Base-by-base conservation (phyloP, 1,140 invertebrate genomes). In the Leptinotarsa undecemlineata region DNA sequence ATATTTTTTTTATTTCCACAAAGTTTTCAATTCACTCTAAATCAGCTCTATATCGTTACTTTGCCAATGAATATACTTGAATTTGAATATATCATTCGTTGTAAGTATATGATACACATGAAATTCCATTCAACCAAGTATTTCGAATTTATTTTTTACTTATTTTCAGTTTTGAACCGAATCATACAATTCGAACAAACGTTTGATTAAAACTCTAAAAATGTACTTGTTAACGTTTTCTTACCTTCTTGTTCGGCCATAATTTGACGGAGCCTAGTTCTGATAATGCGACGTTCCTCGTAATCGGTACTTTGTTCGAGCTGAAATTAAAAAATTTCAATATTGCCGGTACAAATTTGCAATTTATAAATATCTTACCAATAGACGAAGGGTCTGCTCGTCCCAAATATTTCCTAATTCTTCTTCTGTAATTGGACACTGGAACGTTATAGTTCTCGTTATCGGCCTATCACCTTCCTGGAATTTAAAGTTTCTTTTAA, bases 261-360 rank as follows among this genome's bases (percentile, higher is more conserved):
- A 78, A 92, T 88, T 85, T 89, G 87, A 77, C 91, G 90, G 79
- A 96, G 89, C 86, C 94, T 89, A 80, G 90, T 89, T 85, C 94
- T 88, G 81, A 96, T 92, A 81, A 90, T 90, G 81, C 93, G 91
- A 82, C 94, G 89, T 83, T 94, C 92, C 85, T 96, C 94, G 91
- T 95, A 95, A 83, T 94, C 93, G 78, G 90, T 91, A 83, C 93
- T 92, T 85, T 91, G 90, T 86, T 95, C 94, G 87, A 96, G 89
- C 94, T 96, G 85, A 21, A 88, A 88, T 73, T 23, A 76, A 33
- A 13, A 5, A 48, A 62, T 57, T 57, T 72, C 15, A 69, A 20
- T 69, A 69, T 48, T 6, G 11, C 4, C 20, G 15, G 20, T 20
- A 26, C 4, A 48, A 42, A 48, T 21, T n/a, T 11, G 3, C 5